phyloP scores from a whole-genome alignment of 1,140 invertebrate species.

The Drosophila orena region DNA sequence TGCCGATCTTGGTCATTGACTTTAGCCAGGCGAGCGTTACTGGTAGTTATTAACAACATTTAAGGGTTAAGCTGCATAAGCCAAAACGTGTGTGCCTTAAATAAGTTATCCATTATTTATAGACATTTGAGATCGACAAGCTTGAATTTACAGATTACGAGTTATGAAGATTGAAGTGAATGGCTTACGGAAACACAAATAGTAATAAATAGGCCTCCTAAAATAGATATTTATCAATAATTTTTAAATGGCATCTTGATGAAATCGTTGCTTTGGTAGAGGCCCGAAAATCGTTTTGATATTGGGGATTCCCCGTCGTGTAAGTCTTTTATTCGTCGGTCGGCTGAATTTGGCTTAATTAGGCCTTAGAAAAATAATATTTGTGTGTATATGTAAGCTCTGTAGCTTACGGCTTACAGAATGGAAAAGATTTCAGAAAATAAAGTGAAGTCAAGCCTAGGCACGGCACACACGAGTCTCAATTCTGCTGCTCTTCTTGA shows the following conservation, averaged over 20 bases:
- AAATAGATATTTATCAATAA: not conserved
- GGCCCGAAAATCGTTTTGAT: not conserved
- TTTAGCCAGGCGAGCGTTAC: not conserved
- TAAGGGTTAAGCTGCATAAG: not conserved
- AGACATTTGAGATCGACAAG: not conserved
- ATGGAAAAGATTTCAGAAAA: not conserved
- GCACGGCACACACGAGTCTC: conserved; percentile 36
- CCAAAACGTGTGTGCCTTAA: not conserved
- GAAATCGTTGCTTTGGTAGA: not conserved
- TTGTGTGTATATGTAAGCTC: not conserved
- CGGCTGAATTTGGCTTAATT: not conserved
- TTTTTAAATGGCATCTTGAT: not conserved
- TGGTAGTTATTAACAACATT: not conserved
- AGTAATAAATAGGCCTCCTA: not conserved
- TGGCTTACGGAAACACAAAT: not conserved
- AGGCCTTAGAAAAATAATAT: not conserved
- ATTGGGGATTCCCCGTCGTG: conserved; percentile 1
- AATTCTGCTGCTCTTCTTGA: conserved; percentile 5
- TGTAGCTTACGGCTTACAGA: too few relatives aligned
- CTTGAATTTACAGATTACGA: not conserved
- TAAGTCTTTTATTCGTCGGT: not conserved
- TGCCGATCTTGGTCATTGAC: conserved; percentile 38
- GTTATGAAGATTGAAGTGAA: too few relatives aligned
- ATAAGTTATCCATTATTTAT: not conserved
- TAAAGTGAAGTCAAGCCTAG: not conserved